phyloP scores from a whole-genome alignment of 1,140 invertebrate species.

The Melanaphis sacchari region DNA sequence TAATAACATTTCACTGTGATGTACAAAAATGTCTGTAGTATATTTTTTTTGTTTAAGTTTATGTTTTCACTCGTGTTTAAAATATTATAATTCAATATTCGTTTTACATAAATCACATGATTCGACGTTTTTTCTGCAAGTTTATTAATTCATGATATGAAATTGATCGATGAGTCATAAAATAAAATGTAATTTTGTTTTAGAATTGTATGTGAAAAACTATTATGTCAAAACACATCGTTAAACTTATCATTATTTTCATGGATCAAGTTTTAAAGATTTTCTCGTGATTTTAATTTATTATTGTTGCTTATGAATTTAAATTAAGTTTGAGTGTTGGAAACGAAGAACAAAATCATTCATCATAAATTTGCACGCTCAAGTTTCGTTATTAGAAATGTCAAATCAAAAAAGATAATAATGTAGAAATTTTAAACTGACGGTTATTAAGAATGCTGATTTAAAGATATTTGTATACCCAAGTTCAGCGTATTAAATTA shows the following conservation, averaged over 20 bases:
- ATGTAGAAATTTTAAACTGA: background rate
- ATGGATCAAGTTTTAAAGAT: background rate
- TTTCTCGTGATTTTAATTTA: too few species aligned
- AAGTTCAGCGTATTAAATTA: background rate
- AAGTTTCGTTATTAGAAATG: background rate
- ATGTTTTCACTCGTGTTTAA: background rate
- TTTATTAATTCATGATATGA: background rate
- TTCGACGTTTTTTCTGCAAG: background rate
- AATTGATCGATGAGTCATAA: background rate
- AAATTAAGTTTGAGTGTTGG: too few species aligned
- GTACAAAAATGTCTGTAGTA: background rate
- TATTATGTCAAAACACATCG: background rate
- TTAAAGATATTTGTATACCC: background rate
- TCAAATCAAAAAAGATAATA: background rate
- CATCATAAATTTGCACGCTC: background rate
- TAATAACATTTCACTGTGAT: background rate
- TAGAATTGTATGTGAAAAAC: background rate
- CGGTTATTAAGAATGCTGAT: background rate
- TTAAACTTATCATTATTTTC: background rate
- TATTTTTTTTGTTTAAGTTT: constrained; percentile 5
- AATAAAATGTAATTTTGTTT: background rate
- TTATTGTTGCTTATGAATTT: too few species aligned
- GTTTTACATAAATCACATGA: background rate
- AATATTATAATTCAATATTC: background rate
- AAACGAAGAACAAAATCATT: background rate